A percentile compares a stretch with the other conserved stretches of the same genome.
Conservation (phyloP, 2,888 invertebrate species). For the Mayetiola destructor region DNA sequence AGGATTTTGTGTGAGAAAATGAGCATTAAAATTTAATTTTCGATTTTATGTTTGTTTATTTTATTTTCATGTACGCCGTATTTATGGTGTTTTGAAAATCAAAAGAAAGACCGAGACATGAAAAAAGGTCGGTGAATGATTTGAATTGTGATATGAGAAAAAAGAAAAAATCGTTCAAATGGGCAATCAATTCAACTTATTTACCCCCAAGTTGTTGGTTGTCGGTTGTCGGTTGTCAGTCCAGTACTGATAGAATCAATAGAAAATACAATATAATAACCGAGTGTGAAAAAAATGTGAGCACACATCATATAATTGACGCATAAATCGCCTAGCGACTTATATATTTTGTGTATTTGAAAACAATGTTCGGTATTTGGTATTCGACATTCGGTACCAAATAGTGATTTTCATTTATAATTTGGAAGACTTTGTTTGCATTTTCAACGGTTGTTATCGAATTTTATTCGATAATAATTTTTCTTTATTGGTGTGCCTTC, state of each 20-base stretch:
- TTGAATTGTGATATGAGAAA: too few species aligned
- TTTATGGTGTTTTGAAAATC: too few species aligned
- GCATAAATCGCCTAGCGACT: background rate
- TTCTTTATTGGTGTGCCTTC: background rate
- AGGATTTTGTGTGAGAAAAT: background rate
- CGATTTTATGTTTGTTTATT: too few species aligned
- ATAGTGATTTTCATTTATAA: too few species aligned
- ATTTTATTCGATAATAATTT: background rate
- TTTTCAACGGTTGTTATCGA: background rate
- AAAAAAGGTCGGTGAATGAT: too few species aligned
- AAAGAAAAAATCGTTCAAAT: too few species aligned
- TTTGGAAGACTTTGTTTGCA: background rate
- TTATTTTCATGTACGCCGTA: too few species aligned
- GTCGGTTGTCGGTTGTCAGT: too few species aligned
- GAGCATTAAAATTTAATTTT: conserved; percentile 4
- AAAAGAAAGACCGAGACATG: too few species aligned
- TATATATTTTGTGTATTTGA: background rate
- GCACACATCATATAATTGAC: background rate
- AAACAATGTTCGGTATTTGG: background rate
- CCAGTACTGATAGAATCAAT: too few species aligned
- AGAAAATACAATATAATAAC: background rate
- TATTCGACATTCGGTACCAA: background rate
- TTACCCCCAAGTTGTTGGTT: too few species aligned
- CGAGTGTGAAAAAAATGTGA: background rate
- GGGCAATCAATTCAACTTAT: too few species aligned